A percentile compares a stretch with the other conserved stretches of the same genome.
Conservation (phyloP, 2,797 vertebrate genomes). For the Hapalemur alaotrensis region DNA sequence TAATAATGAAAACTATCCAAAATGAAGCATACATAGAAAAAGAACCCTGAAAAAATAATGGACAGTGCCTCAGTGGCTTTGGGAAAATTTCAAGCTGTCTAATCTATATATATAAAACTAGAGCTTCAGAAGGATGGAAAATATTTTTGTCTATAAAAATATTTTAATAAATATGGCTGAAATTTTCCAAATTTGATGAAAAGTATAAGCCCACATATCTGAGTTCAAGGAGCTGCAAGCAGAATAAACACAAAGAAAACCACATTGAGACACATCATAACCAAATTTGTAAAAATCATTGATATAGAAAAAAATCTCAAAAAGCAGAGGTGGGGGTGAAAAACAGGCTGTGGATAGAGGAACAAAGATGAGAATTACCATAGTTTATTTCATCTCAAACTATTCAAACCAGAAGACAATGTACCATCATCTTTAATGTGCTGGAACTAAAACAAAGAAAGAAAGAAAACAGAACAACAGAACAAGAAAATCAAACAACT, state of each 20-base stretch:
- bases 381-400: not conserved
- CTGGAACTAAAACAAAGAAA: not conserved
- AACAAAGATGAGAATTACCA: not conserved
- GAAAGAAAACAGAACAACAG: not conserved
- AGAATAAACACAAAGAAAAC: not conserved
- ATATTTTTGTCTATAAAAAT: not conserved
- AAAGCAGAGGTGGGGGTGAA: not conserved
- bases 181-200: not conserved
- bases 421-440: not conserved
- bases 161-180: not conserved
- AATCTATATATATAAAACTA: not conserved
- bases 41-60: not conserved
- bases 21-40: not conserved
- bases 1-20: not conserved
- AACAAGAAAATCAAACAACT: not conserved
- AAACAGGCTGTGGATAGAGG: not conserved
- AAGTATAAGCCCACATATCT: not conserved
- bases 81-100: not conserved
- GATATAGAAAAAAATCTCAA: not conserved
- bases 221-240: not conserved
- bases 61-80: not conserved
- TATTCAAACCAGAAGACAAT: not conserved
- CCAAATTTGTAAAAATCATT: not conserved
- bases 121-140: not conserved
- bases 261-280: not conserved